Conservation (phyloP, 2,888 invertebrate genomes). For the Palloptera scutellata region DNA sequence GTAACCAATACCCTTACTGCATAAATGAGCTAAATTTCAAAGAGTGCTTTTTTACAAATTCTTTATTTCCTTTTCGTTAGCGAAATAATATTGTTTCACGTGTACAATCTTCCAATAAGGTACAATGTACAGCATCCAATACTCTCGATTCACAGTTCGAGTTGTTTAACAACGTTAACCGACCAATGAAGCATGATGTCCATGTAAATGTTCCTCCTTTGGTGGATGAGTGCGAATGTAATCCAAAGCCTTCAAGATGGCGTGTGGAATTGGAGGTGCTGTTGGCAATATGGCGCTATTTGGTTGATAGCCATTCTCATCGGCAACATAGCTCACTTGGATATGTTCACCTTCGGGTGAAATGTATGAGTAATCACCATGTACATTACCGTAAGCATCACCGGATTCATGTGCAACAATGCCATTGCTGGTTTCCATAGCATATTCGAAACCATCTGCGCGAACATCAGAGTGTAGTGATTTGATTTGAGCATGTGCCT, state of each 20-base stretch:
- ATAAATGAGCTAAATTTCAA: too few relatives aligned
- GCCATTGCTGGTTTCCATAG: slow-evolving; percentile 50
- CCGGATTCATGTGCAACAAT: slow-evolving; percentile 44
- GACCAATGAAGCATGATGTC: neutral
- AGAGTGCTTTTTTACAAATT: too few relatives aligned
- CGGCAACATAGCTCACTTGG: slow-evolving; percentile 50
- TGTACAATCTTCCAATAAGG: too few relatives aligned
- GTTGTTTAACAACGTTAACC: too few relatives aligned
- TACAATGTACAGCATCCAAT: too few relatives aligned
- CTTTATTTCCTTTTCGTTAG: too few relatives aligned
- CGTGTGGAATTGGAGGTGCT: slow-evolving; percentile 45
- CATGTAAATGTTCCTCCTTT: slow-evolving; percentile 24
- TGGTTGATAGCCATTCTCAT: slow-evolving; percentile 55
- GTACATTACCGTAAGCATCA: slow-evolving; percentile 52
- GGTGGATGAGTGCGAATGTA: slow-evolving; percentile 65
- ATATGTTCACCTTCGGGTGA: slow-evolving; percentile 55
- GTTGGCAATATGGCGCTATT: slow-evolving; percentile 41
- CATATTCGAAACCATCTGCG: slow-evolving; percentile 50
- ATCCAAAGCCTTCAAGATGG: slow-evolving; percentile 57
- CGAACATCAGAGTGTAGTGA: slow-evolving; percentile 44
- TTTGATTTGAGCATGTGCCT: slow-evolving; percentile 38
- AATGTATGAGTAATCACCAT: slow-evolving; percentile 51
- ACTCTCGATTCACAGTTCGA: too few relatives aligned
- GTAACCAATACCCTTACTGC: too few relatives aligned
- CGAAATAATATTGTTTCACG: too few relatives aligned